These are phyloP conservation scores for Napeogenes sylphis DNA, from an alignment of 2,888 invertebrate genomes.

Conservation along the genomic window DNA sequence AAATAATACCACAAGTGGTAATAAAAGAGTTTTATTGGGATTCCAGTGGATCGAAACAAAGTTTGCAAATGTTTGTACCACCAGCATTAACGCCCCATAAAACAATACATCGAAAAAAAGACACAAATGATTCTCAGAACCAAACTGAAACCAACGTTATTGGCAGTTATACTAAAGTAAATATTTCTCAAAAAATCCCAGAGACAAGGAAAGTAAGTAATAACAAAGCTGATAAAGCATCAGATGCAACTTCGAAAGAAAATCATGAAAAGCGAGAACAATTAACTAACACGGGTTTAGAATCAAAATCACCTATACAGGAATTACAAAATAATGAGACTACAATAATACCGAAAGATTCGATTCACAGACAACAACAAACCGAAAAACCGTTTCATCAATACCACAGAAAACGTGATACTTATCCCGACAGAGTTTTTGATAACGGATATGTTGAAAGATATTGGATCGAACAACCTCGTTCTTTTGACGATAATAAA, in stretches of 20 bases:
- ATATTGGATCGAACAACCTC: background rate
- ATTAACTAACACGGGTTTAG: too few relatives aligned
- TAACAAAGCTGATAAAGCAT: too few relatives aligned
- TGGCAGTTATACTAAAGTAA: background rate
- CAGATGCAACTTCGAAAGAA: too few relatives aligned
- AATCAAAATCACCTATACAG: background rate
- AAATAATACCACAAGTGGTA: constrained; percentile 38
- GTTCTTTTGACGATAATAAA: background rate
- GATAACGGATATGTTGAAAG: background rate
- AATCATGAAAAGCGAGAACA: too few relatives aligned
- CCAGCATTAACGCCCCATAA: background rate
- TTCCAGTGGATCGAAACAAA: constrained; percentile 26
- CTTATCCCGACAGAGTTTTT: background rate
- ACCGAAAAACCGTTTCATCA: constrained; percentile 2
- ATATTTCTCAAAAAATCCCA: constrained; percentile 2
- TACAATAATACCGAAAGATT: background rate
- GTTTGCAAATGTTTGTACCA: constrained; percentile 10
- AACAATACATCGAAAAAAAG: background rate
- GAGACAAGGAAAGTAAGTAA: background rate
- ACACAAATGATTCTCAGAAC: constrained; percentile 4
- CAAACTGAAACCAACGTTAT: constrained; percentile 6
- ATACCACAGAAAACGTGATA: background rate
- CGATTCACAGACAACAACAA: constrained; percentile 1
- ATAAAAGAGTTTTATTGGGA: constrained; percentile 53
- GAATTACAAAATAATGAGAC: background rate